Percentiles rank a stretch among this genome's conserved stretches.
These are phyloP conservation scores for Epicampocera succincta DNA, from an alignment of 2,888 invertebrate genomes.

Conservation along the genomic window DNA sequence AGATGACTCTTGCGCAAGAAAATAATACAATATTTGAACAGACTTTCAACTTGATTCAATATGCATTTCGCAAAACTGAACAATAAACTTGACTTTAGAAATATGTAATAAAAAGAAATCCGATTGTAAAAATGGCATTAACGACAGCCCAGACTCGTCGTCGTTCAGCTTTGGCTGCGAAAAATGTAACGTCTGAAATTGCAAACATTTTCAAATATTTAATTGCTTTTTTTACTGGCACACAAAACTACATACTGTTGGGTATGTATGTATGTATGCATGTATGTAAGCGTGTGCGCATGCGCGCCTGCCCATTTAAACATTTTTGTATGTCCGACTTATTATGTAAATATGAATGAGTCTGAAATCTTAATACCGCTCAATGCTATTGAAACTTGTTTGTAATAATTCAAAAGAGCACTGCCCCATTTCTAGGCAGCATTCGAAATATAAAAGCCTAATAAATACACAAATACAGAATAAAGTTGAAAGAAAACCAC, in stretches of 20 bases:
- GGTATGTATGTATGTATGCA: too few relatives aligned
- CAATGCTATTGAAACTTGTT: slow-evolving; percentile 12
- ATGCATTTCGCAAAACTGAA: slow-evolving; percentile 27
- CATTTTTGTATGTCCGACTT: neutral
- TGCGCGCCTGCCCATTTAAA: too few relatives aligned
- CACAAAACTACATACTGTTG: neutral
- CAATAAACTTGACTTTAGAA: slow-evolving; percentile 45
- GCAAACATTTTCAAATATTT: slow-evolving; percentile 6
- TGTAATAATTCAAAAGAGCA: neutral
- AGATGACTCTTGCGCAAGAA: slow-evolving; percentile 59
- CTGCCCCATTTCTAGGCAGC: neutral
- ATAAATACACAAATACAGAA: neutral
- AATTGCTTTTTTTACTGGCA: neutral
- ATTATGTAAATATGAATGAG: slow-evolving; percentile 5
- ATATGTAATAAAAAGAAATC: too few relatives aligned
- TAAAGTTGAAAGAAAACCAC: slow-evolving; percentile 72
- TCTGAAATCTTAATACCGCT: neutral
- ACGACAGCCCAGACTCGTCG: neutral
- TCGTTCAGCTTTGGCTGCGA: neutral
- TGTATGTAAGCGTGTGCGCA: too few relatives aligned
- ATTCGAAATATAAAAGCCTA: neutral
- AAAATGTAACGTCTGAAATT: neutral
- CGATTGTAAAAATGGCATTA: neutral
- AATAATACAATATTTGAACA: slow-evolving; percentile 32
- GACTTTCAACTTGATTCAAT: slow-evolving; percentile 41